A percentile compares a stretch with the other conserved stretches of the same genome.
Conservation (phyloP, 2,888 invertebrate species). For the Heteropelma amictum region DNA sequence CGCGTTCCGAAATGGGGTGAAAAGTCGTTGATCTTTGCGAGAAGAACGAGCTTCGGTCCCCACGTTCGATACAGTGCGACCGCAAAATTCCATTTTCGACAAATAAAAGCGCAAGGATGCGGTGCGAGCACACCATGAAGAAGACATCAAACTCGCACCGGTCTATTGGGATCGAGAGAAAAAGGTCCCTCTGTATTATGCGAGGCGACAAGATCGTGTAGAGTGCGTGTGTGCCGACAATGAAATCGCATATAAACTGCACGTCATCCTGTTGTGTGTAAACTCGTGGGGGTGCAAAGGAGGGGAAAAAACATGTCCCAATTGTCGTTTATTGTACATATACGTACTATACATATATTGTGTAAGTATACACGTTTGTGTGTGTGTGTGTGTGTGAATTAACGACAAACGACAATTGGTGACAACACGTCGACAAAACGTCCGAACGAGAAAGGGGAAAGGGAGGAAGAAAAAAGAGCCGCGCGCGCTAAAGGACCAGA, state of each 20-base stretch:
- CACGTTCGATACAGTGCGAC: conserved; percentile 7
- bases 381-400: neutral
- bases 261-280: conserved; percentile 75
- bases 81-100: conserved; percentile 25
- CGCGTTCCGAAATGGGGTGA: neutral
- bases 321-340: no score
- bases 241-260: conserved; percentile 73
- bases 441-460: conserved; percentile 63
- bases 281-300: conserved; percentile 72
- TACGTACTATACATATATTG: neutral
- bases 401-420: conserved; percentile 69
- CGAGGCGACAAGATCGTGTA: conserved; percentile 27
- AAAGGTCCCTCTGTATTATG: no score
- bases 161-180: conserved; percentile 20
- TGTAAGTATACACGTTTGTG: no score
- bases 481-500: conserved; percentile 42
- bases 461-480: conserved; percentile 55
- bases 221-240: conserved; percentile 64
- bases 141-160: conserved; percentile 49
- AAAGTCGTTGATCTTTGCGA: neutral
- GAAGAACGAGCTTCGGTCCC: neutral
- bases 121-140: conserved; percentile 22
- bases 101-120: no score
- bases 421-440: conserved; percentile 72
- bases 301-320: conserved; percentile 37